These are phyloP conservation scores for Steinernema feltiae DNA, from an alignment of 1,140 invertebrate genomes.

Conservation along the genomic window DNA sequence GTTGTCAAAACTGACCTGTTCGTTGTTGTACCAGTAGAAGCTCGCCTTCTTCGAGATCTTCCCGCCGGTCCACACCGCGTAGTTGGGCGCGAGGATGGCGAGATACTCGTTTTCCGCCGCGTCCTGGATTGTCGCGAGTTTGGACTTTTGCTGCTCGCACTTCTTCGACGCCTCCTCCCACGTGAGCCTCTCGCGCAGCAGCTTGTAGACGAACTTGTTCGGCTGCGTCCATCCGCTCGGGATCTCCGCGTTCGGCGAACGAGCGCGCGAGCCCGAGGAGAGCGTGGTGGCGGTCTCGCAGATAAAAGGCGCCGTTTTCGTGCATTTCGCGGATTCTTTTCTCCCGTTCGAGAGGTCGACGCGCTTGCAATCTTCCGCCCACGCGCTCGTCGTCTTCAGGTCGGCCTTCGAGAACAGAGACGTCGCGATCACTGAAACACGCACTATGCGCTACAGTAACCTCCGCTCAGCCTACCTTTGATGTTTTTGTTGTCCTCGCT, in stretches of 20 bases:
- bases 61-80: not conserved
- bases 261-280: not conserved
- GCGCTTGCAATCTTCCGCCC: not conserved
- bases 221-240: not conserved
- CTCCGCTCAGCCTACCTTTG: not conserved
- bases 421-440: not conserved
- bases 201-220: not conserved
- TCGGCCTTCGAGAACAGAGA: not conserved
- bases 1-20: not conserved
- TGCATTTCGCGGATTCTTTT: not conserved
- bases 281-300: not conserved
- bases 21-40: not conserved
- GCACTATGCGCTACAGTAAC: not conserved
- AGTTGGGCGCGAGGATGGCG: not conserved
- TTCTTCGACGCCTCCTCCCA: not conserved
- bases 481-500: not conserved
- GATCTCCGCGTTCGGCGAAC: not conserved
- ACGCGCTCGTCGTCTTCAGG: not conserved
- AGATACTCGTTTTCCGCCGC: not conserved
- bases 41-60: not conserved
- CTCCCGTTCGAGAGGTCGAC: not conserved
- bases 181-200: not conserved
- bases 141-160: not conserved
- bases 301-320: not conserved
- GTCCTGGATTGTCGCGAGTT: not conserved